Conservation (phyloP, 2,888 invertebrate species). For the Lepetodrilus schrolli region DNA sequence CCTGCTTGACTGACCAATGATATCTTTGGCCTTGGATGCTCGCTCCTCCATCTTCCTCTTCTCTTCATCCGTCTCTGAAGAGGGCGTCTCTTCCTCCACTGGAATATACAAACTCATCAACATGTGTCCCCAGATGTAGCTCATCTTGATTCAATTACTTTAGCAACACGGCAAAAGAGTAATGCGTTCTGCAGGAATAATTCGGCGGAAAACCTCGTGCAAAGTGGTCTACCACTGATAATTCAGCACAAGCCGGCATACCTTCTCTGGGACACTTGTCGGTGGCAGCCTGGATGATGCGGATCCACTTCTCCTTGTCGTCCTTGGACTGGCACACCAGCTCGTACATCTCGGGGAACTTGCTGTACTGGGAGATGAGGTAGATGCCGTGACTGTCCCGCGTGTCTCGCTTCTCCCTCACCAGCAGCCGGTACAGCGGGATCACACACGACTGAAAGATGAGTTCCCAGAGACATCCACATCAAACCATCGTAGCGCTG, state of each 20-base stretch:
- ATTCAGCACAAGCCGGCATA: constrained; percentile 37
- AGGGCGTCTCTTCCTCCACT: constrained; percentile 81
- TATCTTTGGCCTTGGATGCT: constrained; percentile 86
- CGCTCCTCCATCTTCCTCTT: constrained; percentile 85
- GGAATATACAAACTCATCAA: background rate
- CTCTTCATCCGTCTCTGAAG: constrained; percentile 85
- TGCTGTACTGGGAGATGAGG: constrained; percentile 91
- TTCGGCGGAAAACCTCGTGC: too few species aligned
- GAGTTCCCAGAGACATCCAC: too few species aligned
- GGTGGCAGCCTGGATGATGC: constrained; percentile 87
- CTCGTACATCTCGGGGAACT: constrained; percentile 97
- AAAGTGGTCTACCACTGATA: too few species aligned
- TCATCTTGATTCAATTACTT: too few species aligned
- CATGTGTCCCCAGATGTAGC: too few species aligned
- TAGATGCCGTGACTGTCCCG: constrained; percentile 89
- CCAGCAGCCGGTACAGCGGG: constrained; percentile 90
- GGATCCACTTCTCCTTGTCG: constrained; percentile 92
- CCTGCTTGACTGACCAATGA: constrained; percentile 82
- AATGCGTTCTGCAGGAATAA: too few species aligned
- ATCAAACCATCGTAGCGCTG: too few species aligned
- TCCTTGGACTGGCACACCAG: constrained; percentile 89
- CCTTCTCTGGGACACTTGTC: constrained; percentile 85
- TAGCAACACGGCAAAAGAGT: too few species aligned
- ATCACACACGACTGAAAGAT: constrained; percentile 88
- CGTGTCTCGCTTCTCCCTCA: constrained; percentile 94